Percentiles rank a stretch among this genome's conserved stretches.
Evolutionary conservation across 92 coral and sea anemone genomes (phyloP).

Genomic region (Zoanthus gigantus): DNA sequence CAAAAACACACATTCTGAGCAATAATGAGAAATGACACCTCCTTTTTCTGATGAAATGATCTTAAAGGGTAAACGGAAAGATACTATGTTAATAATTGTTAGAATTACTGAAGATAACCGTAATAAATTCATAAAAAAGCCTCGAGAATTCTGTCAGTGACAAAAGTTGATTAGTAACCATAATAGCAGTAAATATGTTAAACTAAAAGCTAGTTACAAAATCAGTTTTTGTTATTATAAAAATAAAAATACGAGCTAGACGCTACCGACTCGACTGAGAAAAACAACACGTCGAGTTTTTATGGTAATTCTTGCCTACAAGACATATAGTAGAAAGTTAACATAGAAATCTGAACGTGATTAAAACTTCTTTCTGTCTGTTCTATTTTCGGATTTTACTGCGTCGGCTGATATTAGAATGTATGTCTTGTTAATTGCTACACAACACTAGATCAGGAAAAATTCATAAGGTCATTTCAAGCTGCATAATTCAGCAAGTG

Average conservation of each 20-base stretch:
- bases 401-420: neutral
- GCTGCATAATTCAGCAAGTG: neutral
- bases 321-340: too few species aligned
- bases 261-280: too few species aligned
- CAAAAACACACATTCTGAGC: conserved; percentile 9
- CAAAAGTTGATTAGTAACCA: neutral
- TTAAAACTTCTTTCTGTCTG: too few species aligned
- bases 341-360: too few species aligned
- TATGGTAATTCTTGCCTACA: too few species aligned
- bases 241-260: neutral
- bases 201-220: neutral
- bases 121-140: too few species aligned
- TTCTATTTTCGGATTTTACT: neutral
- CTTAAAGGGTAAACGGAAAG: neutral
- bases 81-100: neutral
- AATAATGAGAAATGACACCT: neutral
- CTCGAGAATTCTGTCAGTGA: neutral
- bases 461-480: neutral
- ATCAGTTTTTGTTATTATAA: neutral
- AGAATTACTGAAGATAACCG: neutral
- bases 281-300: too few species aligned
- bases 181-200: neutral
- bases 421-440: conserved; percentile 12
- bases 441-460: neutral
- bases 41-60: neutral